Evolutionary conservation across 2,888 invertebrate genomes (phyloP).

Genomic region (Unio pictorum): DNA sequence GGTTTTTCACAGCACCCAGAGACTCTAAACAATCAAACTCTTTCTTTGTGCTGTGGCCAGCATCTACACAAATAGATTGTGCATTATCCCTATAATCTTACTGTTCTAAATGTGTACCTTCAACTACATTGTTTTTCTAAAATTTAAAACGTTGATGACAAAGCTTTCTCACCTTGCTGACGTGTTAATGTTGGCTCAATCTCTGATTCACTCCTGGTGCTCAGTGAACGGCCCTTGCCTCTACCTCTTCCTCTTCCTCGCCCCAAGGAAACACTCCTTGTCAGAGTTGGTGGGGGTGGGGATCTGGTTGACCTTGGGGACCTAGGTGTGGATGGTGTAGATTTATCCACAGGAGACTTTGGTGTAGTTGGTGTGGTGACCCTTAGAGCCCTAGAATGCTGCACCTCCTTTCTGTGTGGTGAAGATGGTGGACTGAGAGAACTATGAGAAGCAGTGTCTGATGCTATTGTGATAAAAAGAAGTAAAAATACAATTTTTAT

Average conservation of each 20-base stretch:
- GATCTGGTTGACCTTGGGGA: slow-evolving; percentile 14
- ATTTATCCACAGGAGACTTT: slow-evolving; percentile 3
- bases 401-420: slow-evolving; percentile 16
- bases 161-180: no score
- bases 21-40: no score
- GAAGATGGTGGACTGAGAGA: slow-evolving; percentile 19
- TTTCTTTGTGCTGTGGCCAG: no score
- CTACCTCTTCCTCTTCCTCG: slow-evolving; percentile 49
- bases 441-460: slow-evolving; percentile 6
- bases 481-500: no score
- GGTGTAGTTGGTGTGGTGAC: slow-evolving; percentile 4
- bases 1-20: no score
- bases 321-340: slow-evolving; percentile 14
- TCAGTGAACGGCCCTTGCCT: slow-evolving; percentile 35
- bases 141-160: no score
- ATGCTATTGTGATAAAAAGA: not conserved
- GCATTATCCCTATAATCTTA: no score
- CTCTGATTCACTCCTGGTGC: slow-evolving; percentile 47
- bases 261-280: slow-evolving; percentile 22
- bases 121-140: no score
- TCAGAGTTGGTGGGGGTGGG: slow-evolving; percentile 15
- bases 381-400: not conserved
- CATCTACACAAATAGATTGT: no score
- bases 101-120: no score
- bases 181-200: slow-evolving; percentile 23